phyloP scores from a whole-genome alignment of 2,888 invertebrate genomes.

The Gastrophysa polygoni region DNA sequence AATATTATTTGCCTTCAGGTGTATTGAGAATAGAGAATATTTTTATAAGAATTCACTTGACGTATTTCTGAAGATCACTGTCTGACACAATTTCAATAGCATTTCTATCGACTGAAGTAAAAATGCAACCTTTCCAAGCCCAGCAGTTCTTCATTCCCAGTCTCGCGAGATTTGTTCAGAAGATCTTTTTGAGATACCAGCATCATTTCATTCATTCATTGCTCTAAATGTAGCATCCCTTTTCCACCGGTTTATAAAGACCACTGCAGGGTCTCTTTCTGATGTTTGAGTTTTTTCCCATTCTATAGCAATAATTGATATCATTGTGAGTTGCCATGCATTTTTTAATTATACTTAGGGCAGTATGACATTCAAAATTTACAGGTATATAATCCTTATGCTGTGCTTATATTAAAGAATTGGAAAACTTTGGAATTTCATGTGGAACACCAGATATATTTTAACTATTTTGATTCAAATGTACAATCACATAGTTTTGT shows the following conservation, averaged over 20 bases:
- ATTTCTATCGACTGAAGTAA: not conserved
- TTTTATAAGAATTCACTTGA: not conserved
- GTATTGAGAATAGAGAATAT: not conserved
- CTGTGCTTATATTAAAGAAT: too few species aligned
- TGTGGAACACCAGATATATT: too few species aligned
- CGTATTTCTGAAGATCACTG: not conserved
- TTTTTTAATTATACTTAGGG: not conserved
- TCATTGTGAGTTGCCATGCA: not conserved
- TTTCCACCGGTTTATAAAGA: not conserved
- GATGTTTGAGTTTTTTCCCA: not conserved
- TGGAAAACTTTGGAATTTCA: too few species aligned
- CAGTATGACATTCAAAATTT: not conserved
- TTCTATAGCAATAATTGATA: not conserved
- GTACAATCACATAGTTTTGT: too few species aligned
- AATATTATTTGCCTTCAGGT: not conserved
- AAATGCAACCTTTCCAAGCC: not conserved
- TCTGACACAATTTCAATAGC: not conserved
- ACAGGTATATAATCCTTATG: too few species aligned
- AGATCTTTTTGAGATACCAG: not conserved
- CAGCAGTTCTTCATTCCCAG: not conserved
- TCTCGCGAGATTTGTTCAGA: not conserved
- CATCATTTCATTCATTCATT: not conserved
- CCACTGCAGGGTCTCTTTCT: not conserved
- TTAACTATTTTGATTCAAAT: too few species aligned
- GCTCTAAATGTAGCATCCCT: not conserved